Percentiles rank a stretch among this genome's conserved stretches.
These are phyloP conservation scores for Apis dorsata DNA, from an alignment of 1,140 invertebrate genomes.

Conservation along the genomic window DNA sequence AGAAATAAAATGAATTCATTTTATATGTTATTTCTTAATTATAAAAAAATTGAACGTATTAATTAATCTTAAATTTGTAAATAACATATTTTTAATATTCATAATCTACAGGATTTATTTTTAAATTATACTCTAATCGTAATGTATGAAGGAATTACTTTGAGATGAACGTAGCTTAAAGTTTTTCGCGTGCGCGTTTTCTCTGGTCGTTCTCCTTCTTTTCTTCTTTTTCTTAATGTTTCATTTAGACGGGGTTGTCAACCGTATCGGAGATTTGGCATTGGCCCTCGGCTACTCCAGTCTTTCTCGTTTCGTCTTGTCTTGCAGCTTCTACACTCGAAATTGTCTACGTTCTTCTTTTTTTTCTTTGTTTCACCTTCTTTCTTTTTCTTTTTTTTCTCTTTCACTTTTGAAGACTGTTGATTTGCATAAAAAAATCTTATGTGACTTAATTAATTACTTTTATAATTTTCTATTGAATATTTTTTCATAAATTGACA, in stretches of 20 bases:
- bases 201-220: neutral
- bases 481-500: no score
- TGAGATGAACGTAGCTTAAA: conserved; percentile 53
- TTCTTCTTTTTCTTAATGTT: conserved; percentile 15
- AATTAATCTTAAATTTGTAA: no score
- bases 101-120: no score
- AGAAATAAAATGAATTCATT: no score
- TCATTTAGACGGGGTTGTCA: conserved; percentile 67
- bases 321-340: conserved; percentile 8
- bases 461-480: neutral
- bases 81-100: no score
- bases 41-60: no score
- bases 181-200: conserved; percentile 30
- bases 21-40: no score
- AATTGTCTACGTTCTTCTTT: conserved; percentile 37
- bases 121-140: no score
- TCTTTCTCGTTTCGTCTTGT: conserved; percentile 46
- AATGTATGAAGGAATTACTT: no score
- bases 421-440: conserved; percentile 15
- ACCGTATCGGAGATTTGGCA: conserved; percentile 69
- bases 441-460: no score
- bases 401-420: neutral
- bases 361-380: conserved; percentile 11
- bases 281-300: conserved; percentile 58
- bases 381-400: neutral